phyloP scores from a whole-genome alignment of 2,797 vertebrate genomes.

The Calcarius lapponicus region DNA sequence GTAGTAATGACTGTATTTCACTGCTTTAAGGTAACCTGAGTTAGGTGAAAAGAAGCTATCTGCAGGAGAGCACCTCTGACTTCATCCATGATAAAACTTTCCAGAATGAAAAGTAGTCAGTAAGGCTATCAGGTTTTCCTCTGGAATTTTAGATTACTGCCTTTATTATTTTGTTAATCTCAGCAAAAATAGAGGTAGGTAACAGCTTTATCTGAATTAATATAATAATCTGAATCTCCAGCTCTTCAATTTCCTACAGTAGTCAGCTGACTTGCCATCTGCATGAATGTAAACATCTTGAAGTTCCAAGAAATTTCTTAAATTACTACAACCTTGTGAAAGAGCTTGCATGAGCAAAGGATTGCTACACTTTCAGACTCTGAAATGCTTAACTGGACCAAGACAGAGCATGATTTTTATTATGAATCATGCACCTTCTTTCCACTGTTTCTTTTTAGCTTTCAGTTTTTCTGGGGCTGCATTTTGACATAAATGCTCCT shows the following conservation, averaged over 20 bases:
- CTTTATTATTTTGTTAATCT: background rate
- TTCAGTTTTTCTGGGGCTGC: background rate
- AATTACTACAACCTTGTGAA: background rate
- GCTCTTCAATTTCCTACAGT: background rate
- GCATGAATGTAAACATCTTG: background rate
- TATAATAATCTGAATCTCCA: background rate
- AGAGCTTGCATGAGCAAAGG: background rate
- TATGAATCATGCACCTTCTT: background rate
- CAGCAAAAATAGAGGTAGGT: background rate
- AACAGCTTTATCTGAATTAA: background rate
- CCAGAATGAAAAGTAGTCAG: background rate
- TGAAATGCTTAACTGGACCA: background rate
- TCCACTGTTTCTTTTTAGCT: background rate
- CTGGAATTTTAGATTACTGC: background rate
- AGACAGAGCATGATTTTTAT: background rate
- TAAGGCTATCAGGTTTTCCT: background rate
- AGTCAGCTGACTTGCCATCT: background rate
- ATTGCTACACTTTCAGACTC: background rate
- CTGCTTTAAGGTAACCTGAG: background rate
- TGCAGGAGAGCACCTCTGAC: background rate
- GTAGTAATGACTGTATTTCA: background rate
- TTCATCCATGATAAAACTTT: background rate
- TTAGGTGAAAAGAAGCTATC: background rate
- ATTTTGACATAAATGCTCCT: background rate
- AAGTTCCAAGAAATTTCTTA: background rate